Evolutionary conservation across 2,113 vertebrate genomes (phyloP), one percentile per base, ranked within the genome.

Genomic region (Polyodon spathula): DNA sequence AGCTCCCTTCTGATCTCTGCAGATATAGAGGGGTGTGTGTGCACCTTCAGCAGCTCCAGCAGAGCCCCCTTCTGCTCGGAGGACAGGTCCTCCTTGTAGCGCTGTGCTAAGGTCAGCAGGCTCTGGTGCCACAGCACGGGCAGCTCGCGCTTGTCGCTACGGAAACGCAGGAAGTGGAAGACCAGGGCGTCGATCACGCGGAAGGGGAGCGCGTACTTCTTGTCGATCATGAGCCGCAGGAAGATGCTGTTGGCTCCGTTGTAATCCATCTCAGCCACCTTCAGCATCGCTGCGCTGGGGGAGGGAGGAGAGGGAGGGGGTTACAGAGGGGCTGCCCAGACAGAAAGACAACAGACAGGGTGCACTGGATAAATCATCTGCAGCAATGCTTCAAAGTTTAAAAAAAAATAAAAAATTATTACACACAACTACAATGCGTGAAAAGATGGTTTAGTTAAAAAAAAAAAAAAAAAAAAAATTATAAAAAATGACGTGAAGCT

Each of bases 91-190:
- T 95, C 92, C 69, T 96, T 97, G 79, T 97, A 99, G 66, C 94
- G 94, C 82, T 99, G 96, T 11, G 80, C 88, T 7, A 99, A 48
- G 8, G 92, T 91, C 71, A 99, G 89, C 10, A 99, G 74, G 73
- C 92, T 88, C 83, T 99, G 96, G 75, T 99, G 95, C 96, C 96
- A 99, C 63, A 99, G 86, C 66, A 98, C 94, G 0, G 96, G 96
- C 78, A 99, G 90, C 0, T 71, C 62, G 0, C 94, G 88, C 63
- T 77, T 84, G 37, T 98, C 96, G 0, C 51, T 68, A 59, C 88
- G 91, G 84, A 99, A 99, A 1, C 86, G 81, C 77, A 99, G 84
- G 83, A 98, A 99, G 78, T 99, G 96, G 58, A 91, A 94, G 59
- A 94, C 89, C 40, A 99, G 81, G n/a, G 93, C 94, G 1, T 99